phyloP scores from a whole-genome alignment of 2,797 vertebrate species.

The Mus minutoides region DNA sequence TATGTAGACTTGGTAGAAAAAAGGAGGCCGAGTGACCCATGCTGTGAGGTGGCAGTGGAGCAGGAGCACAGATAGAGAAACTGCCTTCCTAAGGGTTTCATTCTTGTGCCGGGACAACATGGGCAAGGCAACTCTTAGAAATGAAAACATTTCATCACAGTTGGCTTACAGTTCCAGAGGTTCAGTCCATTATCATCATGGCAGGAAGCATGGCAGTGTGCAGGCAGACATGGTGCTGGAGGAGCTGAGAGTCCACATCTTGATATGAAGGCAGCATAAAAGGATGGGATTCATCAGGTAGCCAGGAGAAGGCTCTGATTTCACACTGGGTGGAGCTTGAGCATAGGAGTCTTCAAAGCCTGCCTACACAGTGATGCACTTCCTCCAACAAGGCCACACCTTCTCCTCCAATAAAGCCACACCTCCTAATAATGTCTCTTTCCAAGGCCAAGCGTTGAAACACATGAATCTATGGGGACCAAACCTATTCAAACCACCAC shows the following conservation, averaged over 20 bases:
- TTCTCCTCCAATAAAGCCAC: background rate
- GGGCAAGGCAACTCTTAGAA: background rate
- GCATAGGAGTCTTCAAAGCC: background rate
- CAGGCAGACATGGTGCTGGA: background rate
- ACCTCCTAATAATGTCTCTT: background rate
- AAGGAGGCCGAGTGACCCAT: background rate
- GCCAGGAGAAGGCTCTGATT: background rate
- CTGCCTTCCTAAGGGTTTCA: background rate
- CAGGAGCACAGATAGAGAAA: background rate
- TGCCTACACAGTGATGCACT: background rate
- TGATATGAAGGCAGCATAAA: background rate
- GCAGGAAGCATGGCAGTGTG: background rate
- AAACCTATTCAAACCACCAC: background rate
- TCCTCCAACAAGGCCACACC: background rate
- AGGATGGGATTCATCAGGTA: background rate
- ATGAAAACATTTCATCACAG: background rate
- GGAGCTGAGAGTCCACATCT: background rate
- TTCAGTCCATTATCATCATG: background rate
- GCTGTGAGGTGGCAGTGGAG: background rate
- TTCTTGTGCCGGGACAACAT: no score
- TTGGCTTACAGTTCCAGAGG: background rate
- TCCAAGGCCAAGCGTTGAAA: background rate
- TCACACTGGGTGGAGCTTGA: background rate
- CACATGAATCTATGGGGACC: background rate
- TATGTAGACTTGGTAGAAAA: background rate